A percentile compares a stretch with the other conserved stretches of the same genome.
Conservation (phyloP, 2,888 invertebrate genomes). For the Microplitis manilae region DNA sequence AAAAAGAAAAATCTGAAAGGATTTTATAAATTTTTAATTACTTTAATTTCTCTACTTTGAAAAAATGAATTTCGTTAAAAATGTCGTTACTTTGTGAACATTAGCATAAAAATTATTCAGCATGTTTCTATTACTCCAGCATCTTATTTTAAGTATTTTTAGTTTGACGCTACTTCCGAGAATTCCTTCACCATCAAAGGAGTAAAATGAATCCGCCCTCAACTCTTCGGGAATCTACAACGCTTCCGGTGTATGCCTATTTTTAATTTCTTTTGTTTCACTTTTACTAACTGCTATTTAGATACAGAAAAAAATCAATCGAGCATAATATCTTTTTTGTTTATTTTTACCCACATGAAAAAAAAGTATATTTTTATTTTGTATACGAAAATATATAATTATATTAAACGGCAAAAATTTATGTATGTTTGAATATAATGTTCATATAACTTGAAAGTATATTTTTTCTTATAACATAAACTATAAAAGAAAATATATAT, state of each 20-base stretch:
- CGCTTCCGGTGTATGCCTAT: constrained; percentile 56
- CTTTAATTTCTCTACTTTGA: neutral
- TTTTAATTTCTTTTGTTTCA: constrained; percentile 44
- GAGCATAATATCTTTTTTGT: neutral
- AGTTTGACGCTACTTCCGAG: constrained; percentile 61
- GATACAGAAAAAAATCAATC: neutral
- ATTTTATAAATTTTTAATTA: too few relatives aligned
- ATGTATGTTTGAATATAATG: too few relatives aligned
- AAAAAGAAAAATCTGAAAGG: neutral
- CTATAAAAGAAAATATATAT: too few relatives aligned
- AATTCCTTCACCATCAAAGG: constrained; percentile 62
- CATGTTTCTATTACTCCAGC: constrained; percentile 40
- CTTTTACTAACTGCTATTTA: neutral
- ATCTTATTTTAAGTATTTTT: constrained; percentile 58
- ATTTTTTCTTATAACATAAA: too few relatives aligned
- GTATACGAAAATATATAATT: too few relatives aligned
- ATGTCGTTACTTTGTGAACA: neutral
- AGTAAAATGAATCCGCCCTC: constrained; percentile 55
- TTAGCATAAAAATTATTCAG: neutral
- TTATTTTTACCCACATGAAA: too few relatives aligned
- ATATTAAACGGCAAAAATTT: too few relatives aligned
- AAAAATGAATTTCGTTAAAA: neutral
- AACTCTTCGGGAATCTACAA: constrained; percentile 58
- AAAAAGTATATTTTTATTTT: too few relatives aligned
- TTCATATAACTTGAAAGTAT: too few relatives aligned